A percentile compares a stretch with the other conserved stretches of the same genome.
Conservation (phyloP, 2,113 vertebrate species). For the Psammodynastes pulverulentus region DNA sequence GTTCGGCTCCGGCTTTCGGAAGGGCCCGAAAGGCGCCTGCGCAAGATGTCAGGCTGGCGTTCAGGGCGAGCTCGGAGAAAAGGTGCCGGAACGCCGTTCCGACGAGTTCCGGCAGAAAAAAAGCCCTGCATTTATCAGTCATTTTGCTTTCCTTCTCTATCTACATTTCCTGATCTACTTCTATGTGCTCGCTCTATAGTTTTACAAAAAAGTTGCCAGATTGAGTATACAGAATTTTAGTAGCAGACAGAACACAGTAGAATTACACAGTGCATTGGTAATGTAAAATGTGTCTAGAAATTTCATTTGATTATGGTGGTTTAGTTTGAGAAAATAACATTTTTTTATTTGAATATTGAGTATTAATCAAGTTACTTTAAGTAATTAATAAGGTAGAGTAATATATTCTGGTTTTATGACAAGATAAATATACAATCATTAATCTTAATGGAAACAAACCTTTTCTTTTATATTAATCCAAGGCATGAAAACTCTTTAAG, state of each 20-base stretch:
- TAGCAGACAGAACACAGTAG: background rate
- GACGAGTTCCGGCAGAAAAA: too few species aligned
- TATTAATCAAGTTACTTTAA: slow-evolving; percentile 15
- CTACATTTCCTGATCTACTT: background rate
- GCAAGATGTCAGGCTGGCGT: too few species aligned
- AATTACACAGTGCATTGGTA: background rate
- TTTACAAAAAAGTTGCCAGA: background rate
- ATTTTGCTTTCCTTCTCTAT: background rate
- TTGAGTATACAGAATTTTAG: background rate
- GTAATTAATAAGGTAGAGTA: slow-evolving; percentile 3
- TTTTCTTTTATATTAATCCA: slow-evolving; percentile 22
- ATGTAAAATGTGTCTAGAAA: background rate
- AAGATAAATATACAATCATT: slow-evolving; percentile 9
- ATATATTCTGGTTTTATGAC: background rate
- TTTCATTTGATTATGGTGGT: background rate
- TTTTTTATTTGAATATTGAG: background rate
- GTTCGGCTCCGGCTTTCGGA: too few species aligned
- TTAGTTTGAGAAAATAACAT: background rate
- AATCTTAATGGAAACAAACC: background rate
- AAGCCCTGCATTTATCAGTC: too few species aligned
- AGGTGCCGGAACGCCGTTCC: too few species aligned
- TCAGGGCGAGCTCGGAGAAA: too few species aligned
- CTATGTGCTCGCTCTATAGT: background rate
- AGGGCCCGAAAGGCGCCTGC: too few species aligned
- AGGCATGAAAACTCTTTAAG: background rate